These are phyloP conservation scores for Helostoma temminkii DNA, from an alignment of 2,797 vertebrate species.

Conservation along the genomic window DNA sequence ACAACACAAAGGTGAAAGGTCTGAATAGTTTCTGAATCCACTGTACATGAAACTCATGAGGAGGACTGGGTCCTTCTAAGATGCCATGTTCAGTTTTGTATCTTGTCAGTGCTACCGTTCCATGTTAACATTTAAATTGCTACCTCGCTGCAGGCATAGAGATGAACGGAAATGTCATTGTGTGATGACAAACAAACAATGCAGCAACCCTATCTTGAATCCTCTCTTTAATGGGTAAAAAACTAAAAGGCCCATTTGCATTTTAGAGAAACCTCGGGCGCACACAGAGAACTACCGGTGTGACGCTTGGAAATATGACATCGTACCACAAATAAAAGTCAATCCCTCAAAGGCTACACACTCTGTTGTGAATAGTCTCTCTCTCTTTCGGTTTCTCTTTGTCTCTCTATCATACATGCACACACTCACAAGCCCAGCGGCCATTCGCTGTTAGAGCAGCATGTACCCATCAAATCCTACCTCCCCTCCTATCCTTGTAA, in stretches of 20 bases:
- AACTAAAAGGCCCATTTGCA: slow-evolving; percentile 60
- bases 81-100: slow-evolving; percentile 50
- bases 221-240: slow-evolving; percentile 52
- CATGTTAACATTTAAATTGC: slow-evolving; percentile 77
- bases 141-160: slow-evolving; percentile 52
- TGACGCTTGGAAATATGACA: slow-evolving; percentile 72
- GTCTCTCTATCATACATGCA: neutral
- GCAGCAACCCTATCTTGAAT: slow-evolving; percentile 47
- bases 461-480: slow-evolving; percentile 76
- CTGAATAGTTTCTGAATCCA: too few species aligned
- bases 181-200: slow-evolving; percentile 71
- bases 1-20: too few species aligned
- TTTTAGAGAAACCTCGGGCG: slow-evolving; percentile 65
- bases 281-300: slow-evolving; percentile 54
- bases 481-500: slow-evolving; percentile 43
- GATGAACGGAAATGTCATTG: slow-evolving; percentile 75
- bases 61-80: slow-evolving; percentile 25
- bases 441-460: slow-evolving; percentile 72
- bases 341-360: slow-evolving; percentile 67
- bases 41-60: slow-evolving; percentile 1
- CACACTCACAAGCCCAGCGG: slow-evolving; percentile 53
- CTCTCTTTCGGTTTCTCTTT: slow-evolving; percentile 5
- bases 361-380: slow-evolving; percentile 38
- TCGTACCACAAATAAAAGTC: slow-evolving; percentile 73
- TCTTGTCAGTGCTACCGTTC: slow-evolving; percentile 47